Base-by-base conservation (phyloP, 1,140 invertebrate genomes). In the Manduca sexta region DNA sequence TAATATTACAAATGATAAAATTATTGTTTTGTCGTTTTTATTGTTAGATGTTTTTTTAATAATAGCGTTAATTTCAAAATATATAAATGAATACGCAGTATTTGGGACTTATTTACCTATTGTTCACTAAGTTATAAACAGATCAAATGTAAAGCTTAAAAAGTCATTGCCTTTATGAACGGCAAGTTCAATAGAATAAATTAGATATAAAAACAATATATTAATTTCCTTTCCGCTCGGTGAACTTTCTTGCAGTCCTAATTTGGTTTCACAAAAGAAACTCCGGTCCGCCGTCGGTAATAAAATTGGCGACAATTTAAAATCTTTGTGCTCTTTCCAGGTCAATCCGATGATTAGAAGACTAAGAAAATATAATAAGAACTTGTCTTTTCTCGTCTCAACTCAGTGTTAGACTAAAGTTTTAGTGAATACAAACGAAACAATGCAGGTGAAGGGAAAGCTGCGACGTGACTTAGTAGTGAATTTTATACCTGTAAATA, bases 401-500 rank as follows among this genome's bases (percentile, higher is more conserved):
- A 69, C 52, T 74, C 69, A 62, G 71, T 78, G 74, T 72, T 74
- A 74, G 64, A 66, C 44, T 53, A 60, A 59, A 52, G 47, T 60
- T 60, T 58, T 59, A 65, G 49, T 61, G 56, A 60, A 51, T 46
- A 40, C 45, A 60, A 58, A 69, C 55, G 46, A 64, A 68, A 65
- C 57, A 56, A 61, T 56, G 69, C 58, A 57, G 56, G 59, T 63
- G 58, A 63, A 59, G 38, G 41, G 29, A 58, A 55, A 66, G 70
- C 60, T 53, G 50, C 60, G 50, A 61, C 47, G 64, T 70, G 60
- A 63, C 46, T 70, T 65, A 57, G 77, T 81, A 81, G 74, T 76
- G 67, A 69, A 69, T 81, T 78, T 78, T 79, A 73, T 82, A 79
- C 73, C n/a, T 82, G 78, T 82, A 82, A 67, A 82, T 82, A 74